Percentiles rank a stretch among this genome's conserved stretches.
Conservation (phyloP, 2,888 invertebrate genomes). For the Malthinus seriepunctatus region DNA sequence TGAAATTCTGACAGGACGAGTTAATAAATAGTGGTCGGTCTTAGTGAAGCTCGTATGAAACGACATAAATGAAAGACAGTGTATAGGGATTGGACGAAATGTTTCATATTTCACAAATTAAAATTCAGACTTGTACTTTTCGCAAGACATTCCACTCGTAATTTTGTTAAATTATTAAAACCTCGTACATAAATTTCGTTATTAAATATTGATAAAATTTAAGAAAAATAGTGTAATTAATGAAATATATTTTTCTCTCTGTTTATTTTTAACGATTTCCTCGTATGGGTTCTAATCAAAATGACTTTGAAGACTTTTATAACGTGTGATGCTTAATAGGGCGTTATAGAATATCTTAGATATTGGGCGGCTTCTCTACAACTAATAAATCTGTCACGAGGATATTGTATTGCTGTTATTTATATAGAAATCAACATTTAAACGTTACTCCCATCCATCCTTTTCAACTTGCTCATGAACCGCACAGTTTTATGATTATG, state of each 20-base stretch:
- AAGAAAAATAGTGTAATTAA: too few species aligned
- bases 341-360: constrained; percentile 52
- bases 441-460: constrained; percentile 54
- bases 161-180: constrained; percentile 15
- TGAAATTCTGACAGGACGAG: constrained; percentile 38
- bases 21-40: constrained; percentile 39
- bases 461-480: constrained; percentile 20
- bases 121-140: constrained; percentile 29
- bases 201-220: background rate
- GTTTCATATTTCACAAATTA: constrained; percentile 33
- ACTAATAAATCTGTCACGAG: constrained; percentile 55
- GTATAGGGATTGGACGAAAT: constrained; percentile 26
- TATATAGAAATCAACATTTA: constrained; percentile 55
- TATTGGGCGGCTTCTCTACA: constrained; percentile 51
- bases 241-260: too few species aligned
- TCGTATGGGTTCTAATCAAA: too few species aligned
- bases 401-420: constrained; percentile 56
- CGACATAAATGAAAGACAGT: constrained; percentile 30
- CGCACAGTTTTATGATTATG: constrained; percentile 29
- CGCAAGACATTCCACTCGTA: constrained; percentile 32
- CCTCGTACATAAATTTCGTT: background rate
- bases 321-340: constrained; percentile 50
- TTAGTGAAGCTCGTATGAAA: constrained; percentile 29
- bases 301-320: constrained; percentile 31
- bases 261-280: too few species aligned